phyloP scores from a whole-genome alignment of 2,888 invertebrate species.

The Pemphredon lugubris region DNA sequence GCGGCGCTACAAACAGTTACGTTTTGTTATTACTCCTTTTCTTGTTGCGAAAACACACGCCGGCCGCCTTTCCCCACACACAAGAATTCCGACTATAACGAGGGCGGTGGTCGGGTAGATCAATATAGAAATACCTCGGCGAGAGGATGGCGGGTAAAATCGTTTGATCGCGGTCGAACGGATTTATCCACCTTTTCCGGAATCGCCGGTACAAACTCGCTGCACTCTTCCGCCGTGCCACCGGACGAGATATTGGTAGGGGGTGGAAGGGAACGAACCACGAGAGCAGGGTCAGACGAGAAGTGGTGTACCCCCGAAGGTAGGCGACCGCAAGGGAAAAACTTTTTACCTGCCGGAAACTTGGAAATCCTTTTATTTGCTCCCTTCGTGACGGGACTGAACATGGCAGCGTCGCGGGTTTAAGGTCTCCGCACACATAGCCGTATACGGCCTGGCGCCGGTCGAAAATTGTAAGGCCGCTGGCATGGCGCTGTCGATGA shows the following conservation, averaged over 20 bases:
- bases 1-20: constrained; percentile 21
- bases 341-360: constrained; percentile 62
- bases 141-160: constrained; percentile 29
- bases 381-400: constrained; percentile 36
- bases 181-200: constrained; percentile 12
- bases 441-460: too few species aligned
- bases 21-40: constrained; percentile 35
- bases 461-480: too few species aligned
- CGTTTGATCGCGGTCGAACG: constrained; percentile 10
- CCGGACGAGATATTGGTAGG: constrained; percentile 4
- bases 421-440: too few species aligned
- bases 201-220: neutral
- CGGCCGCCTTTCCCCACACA: too few species aligned
- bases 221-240: constrained; percentile 29
- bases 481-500: too few species aligned
- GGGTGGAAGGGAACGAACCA: neutral
- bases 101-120: constrained; percentile 38
- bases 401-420: constrained; percentile 30
- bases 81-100: constrained; percentile 16
- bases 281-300: constrained; percentile 28
- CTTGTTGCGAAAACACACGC: constrained; percentile 23
- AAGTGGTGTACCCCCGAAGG: constrained; percentile 29
- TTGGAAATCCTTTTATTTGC: constrained; percentile 68
- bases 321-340: constrained; percentile 19
- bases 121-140: constrained; percentile 41